These are phyloP conservation scores for Hemicentrotus pulcherrimus DNA, from an alignment of 35 echinoderm and acorn worm genomes.

Conservation along the genomic window DNA sequence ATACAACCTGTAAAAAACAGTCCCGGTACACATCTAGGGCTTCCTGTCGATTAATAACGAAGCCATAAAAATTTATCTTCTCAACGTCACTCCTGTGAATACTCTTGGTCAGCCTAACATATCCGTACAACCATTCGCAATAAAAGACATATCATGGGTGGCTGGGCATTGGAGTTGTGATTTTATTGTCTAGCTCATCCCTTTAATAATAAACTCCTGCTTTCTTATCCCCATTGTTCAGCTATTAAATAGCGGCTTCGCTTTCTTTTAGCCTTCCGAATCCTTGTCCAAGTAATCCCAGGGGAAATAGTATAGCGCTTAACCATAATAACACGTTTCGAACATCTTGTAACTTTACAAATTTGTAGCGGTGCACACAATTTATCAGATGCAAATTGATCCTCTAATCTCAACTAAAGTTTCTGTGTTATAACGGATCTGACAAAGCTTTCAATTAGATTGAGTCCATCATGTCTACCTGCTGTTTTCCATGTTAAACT, in stretches of 20 bases:
- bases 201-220: neutral
- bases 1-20: no score
- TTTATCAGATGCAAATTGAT: no score
- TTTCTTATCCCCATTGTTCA: neutral
- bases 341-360: no score
- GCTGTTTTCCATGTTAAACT: no score
- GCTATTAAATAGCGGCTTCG: neutral
- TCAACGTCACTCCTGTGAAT: neutral
- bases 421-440: no score
- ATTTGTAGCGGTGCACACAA: no score
- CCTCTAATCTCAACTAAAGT: no score
- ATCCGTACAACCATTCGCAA: neutral
- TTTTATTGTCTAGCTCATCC: neutral
- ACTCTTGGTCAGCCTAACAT: neutral
- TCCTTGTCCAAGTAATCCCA: neutral
- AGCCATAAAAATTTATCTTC: neutral
- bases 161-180: neutral
- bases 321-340: no score
- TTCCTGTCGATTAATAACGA: no score
- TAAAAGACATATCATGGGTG: neutral
- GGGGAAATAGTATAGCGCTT: neutral
- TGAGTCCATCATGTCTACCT: no score
- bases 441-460: no score
- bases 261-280: neutral
- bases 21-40: no score